Base-by-base conservation (phyloP, 2,797 vertebrate genomes). In the Gymnocypris eckloni region DNA sequence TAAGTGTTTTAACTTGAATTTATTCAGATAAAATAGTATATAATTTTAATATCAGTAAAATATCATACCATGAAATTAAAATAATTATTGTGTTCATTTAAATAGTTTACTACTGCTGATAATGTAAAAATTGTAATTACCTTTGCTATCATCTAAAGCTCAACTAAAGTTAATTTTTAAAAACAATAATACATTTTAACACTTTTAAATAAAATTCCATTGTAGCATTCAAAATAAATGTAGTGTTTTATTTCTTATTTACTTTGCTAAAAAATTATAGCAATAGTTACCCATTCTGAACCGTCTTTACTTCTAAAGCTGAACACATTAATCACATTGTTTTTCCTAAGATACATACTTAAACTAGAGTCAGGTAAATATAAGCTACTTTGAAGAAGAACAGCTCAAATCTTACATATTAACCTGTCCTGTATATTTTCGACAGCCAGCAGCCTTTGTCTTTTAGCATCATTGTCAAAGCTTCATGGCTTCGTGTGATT, bases 401-500 rank as follows among this genome's bases (percentile, higher is more conserved):
- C 37, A 67, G 78, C 25, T 22, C 18, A 43, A 39, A 50, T 85
- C 75, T 22, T 28, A 28, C 39, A 75, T 71, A 79, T n/a, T 28
- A 79, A 86, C 61, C 72, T 22, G 64, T 37, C 87, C 73, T 37
- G 67, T 69, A 45, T 79, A 28, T 59, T 85, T 76, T n/a, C 39
- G 82, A 77, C 86, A 88, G 75, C 84, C 70, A 64, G 84, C 64
- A 72, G 82, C 86, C 76, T 87, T 90, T 88, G 84, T 86, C 85
- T 87, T 90, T 87, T 86, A 80, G 76, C 82, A 86, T 86, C 76
- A 2, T 22, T 45, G 86, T 83, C 89, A 81, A 82, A 83, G 86
- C 87, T 89, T 88, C 88, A 89, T 85, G 84, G 82, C 86, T 88
- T 72, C 20, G 85, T 69, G 81, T 85, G 84, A 90, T 87, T 90